Base-by-base conservation (phyloP, 1,140 invertebrate genomes). In the Bombus pyrosoma region DNA sequence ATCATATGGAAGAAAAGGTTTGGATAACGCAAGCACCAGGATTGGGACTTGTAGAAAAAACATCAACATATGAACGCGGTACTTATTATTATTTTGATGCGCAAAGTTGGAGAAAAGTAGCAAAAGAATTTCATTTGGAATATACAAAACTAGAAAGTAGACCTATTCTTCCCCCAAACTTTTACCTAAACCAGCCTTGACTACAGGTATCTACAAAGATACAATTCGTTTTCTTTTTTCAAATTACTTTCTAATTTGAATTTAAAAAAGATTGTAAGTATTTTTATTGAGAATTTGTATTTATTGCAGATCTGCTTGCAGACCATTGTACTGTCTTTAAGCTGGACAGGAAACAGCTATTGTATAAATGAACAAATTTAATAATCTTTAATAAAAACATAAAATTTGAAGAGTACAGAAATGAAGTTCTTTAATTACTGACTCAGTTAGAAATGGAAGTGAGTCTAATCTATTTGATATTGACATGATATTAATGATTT, bases 31-130 rank as follows among this genome's bases (percentile, higher is more conserved):
- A 99, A 95, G 98, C 98, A 91, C 98, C 98, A 83, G 98, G 98
- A 88, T 97, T 98, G 95, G 97, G 97, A 87, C 97, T 98, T 88
- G 96, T 98, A 86, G 98, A 99, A 95, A 99, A 99, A 96, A 99
- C 98, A 89, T 96, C 96, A 87, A 98, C 98, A 87, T 99, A 99
- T 95, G 99, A 99, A 96, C 96, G 98, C 92, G 99, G 99, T 95
- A 99, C 98, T 89, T 99, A 99, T 96, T 99, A 99, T 96, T 99
- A 99, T 95, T 99, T 99, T 95, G 99, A 99, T 96, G 98, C 98
- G 92, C 97, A 98, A 95, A 98, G 98, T 95, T 99, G 98, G 98
- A 97, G 98, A 93, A 99, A 98, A 96, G 98, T 98, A 93, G 97
- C 98, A 90, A 99, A 99, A 95, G 98, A 99, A 95, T 99, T 99